Conservation (phyloP, 2,888 invertebrate species). For the Drosophila multiciliata region DNA sequence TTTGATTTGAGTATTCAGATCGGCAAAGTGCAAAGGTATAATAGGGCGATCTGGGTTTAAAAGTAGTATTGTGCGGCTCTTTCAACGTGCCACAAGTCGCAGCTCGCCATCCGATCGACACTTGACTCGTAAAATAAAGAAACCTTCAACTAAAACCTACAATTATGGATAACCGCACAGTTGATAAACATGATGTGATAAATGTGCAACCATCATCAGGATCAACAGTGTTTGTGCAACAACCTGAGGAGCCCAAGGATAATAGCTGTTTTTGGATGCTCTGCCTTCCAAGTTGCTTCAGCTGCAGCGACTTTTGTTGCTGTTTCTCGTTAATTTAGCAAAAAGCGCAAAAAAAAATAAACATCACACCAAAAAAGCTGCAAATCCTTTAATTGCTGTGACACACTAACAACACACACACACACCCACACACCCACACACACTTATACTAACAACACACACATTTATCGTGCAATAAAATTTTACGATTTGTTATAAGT, state of each 20-base stretch:
- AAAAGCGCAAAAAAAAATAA: constrained; percentile 4
- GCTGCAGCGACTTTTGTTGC: constrained; percentile 75
- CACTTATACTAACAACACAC: constrained; percentile 31
- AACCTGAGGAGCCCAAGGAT: constrained; percentile 50
- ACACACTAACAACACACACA: constrained; percentile 17
- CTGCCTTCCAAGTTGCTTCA: constrained; percentile 70
- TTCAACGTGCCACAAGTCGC: constrained; percentile 62
- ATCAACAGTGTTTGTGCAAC: constrained; percentile 63
- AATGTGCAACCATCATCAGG: constrained; percentile 57
- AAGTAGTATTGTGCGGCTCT: constrained; percentile 43
- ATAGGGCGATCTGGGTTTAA: constrained; percentile 51
- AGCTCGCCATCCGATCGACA: not conserved
- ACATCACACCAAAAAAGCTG: constrained; percentile 52
- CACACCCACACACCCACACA: constrained; percentile 18
- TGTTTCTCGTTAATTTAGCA: constrained; percentile 75
- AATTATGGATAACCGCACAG: constrained; percentile 66
- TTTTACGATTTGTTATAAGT: constrained; percentile 80
- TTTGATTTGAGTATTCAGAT: constrained; percentile 42
- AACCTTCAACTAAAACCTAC: not conserved
- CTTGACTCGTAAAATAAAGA: not conserved
- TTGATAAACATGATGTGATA: constrained; percentile 58
- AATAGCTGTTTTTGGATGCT: constrained; percentile 67
- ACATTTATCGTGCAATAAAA: constrained; percentile 79
- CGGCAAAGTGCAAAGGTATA: constrained; percentile 49
- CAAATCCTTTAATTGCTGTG: constrained; percentile 64